phyloP scores from a whole-genome alignment of 2,888 invertebrate genomes.

The Epinotia ramella region DNA sequence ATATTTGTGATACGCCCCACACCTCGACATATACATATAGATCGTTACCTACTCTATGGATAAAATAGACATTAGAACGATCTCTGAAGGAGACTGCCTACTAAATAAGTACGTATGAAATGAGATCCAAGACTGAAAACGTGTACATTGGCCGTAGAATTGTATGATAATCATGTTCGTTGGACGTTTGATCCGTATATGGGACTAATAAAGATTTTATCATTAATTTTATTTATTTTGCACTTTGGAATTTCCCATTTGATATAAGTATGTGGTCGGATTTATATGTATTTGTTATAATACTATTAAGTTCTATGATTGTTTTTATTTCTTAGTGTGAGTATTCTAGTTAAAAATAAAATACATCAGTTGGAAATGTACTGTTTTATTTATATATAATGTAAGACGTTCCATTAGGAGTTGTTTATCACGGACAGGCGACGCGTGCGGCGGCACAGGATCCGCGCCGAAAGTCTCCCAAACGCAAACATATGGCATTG shows the following conservation, averaged over 20 bases:
- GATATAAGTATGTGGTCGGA: conserved; percentile 40
- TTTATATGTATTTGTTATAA: conserved; percentile 48
- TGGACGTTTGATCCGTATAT: neutral
- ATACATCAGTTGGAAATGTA: neutral
- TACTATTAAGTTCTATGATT: conserved; percentile 30
- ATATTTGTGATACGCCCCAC: too few species aligned
- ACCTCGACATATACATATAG: too few species aligned
- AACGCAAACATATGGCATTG: too few species aligned
- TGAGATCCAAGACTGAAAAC: neutral
- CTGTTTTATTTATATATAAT: conserved; percentile 14
- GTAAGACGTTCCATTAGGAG: neutral
- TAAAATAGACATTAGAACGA: too few species aligned
- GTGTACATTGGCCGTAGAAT: neutral
- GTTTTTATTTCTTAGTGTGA: conserved; percentile 51
- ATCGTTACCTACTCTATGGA: neutral
- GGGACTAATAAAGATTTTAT: neutral
- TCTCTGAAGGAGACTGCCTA: too few species aligned
- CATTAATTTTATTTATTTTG: neutral
- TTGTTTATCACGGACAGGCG: too few species aligned
- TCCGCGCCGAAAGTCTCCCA: too few species aligned
- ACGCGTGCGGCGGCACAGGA: too few species aligned
- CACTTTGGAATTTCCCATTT: neutral
- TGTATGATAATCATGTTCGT: neutral
- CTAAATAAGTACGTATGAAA: neutral
- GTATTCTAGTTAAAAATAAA: conserved; percentile 47